Evolutionary conservation across 2,888 invertebrate species (phyloP).

Genomic region (Amphiduros pacificus): DNA sequence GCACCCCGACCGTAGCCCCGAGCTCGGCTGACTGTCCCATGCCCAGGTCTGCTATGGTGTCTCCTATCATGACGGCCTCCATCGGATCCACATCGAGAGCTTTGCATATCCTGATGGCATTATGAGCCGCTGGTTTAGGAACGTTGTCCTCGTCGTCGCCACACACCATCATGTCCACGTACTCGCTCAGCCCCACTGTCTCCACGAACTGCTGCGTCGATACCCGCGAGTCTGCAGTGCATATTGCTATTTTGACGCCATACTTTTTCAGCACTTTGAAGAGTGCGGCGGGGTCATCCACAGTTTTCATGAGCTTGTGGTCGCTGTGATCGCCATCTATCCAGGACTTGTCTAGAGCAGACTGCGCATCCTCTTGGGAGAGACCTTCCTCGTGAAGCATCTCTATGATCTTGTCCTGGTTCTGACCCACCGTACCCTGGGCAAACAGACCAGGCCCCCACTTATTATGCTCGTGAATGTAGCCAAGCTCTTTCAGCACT

Average conservation of each 20-base stretch:
- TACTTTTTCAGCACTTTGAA: background rate
- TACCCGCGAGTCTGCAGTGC: background rate
- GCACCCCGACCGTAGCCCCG: background rate
- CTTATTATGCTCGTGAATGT: too few relatives aligned
- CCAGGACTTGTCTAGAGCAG: too few relatives aligned
- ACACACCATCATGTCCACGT: background rate
- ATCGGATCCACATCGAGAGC: background rate
- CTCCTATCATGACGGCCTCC: background rate
- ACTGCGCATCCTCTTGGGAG: too few relatives aligned
- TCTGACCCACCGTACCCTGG: too few relatives aligned
- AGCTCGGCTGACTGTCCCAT: background rate
- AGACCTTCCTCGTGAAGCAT: too few relatives aligned
- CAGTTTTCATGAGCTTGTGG: too few relatives aligned
- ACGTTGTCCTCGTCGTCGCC: background rate
- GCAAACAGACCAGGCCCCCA: too few relatives aligned
- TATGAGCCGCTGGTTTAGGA: background rate
- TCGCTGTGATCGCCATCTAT: too few relatives aligned
- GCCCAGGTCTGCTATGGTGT: background rate
- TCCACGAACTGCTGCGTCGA: background rate
- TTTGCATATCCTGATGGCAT: background rate
- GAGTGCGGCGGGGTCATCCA: too few relatives aligned
- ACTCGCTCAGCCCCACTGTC: background rate
- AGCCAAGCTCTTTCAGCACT: too few relatives aligned
- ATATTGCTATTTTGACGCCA: background rate
- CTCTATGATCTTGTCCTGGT: too few relatives aligned